Evolutionary conservation across 1,140 invertebrate species (phyloP).

Genomic region (Asbolus verrucosus): DNA sequence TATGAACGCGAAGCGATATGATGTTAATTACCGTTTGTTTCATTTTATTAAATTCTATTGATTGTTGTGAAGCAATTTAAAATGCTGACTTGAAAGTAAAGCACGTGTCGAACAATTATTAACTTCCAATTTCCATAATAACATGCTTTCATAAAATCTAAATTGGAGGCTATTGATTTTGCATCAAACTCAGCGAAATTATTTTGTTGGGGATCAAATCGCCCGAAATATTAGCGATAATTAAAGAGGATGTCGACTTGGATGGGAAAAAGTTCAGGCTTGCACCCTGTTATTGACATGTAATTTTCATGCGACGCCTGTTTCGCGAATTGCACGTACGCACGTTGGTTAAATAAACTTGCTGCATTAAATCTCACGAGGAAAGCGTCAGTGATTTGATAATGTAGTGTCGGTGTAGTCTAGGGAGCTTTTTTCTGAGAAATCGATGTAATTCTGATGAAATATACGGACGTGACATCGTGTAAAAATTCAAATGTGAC

Average conservation of each 20-base stretch:
- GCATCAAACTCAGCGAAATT: slow-evolving; percentile 1
- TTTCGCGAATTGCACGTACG: too few species aligned
- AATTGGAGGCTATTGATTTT: neutral
- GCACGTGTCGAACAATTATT: slow-evolving; percentile 1
- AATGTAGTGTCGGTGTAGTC: too few species aligned
- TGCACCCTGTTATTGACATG: slow-evolving; percentile 9
- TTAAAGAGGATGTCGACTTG: slow-evolving; percentile 33
- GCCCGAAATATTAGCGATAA: neutral
- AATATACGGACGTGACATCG: slow-evolving; percentile 24
- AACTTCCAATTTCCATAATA: slow-evolving; percentile 18
- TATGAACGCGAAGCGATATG: too few species aligned
- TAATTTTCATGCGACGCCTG: slow-evolving; percentile 8
- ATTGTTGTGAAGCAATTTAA: too few species aligned
- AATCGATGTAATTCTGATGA: slow-evolving; percentile 24
- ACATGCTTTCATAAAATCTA: neutral
- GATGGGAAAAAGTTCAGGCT: neutral
- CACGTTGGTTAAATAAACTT: too few species aligned
- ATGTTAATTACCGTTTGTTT: too few species aligned
- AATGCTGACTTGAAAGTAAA: too few species aligned
- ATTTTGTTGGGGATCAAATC: slow-evolving; percentile 24
- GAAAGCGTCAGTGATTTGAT: too few species aligned
- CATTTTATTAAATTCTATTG: too few species aligned
- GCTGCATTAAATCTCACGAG: neutral
- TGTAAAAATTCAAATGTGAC: slow-evolving; percentile 28
- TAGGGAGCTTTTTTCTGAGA: slow-evolving; percentile 8